Percentiles rank a stretch among this genome's conserved stretches.
These are phyloP conservation scores for Lagria hirta DNA, from an alignment of 2,888 invertebrate genomes.

Conservation along the genomic window DNA sequence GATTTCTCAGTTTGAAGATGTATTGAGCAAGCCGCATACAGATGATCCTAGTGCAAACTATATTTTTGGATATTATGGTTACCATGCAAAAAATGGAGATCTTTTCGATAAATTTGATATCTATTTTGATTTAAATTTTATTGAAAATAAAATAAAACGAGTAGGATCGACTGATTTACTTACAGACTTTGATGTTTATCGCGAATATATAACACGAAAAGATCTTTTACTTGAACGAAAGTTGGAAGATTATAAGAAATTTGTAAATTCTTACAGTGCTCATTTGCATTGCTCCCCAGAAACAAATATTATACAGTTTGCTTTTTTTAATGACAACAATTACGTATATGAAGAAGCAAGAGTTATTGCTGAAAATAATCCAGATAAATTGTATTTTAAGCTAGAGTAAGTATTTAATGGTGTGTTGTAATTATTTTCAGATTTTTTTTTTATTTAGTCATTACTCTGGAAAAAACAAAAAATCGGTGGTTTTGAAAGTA, in stretches of 20 bases:
- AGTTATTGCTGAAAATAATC: constrained; percentile 56
- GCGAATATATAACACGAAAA: constrained; percentile 58
- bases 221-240: constrained; percentile 54
- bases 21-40: constrained; percentile 1
- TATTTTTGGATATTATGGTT: constrained; percentile 70
- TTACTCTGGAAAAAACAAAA: constrained; percentile 39
- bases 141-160: constrained; percentile 68
- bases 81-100: constrained; percentile 65
- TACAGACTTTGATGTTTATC: constrained; percentile 67
- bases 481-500: constrained; percentile 60
- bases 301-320: constrained; percentile 70
- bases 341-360: constrained; percentile 55
- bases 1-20: constrained; percentile 8
- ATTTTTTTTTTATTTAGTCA: constrained; percentile 31
- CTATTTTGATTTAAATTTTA: constrained; percentile 68
- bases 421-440: constrained; percentile 2
- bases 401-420: constrained; percentile 57
- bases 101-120: constrained; percentile 60
- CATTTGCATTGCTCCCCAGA: constrained; percentile 63
- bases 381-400: constrained; percentile 62
- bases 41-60: constrained; percentile 50
- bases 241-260: constrained; percentile 60
- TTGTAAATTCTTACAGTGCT: constrained; percentile 64
- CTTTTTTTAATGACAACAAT: constrained; percentile 65
- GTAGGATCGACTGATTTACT: constrained; percentile 71